Base-by-base conservation (phyloP, 2,888 invertebrate genomes). In the Callyntrura sp. region DNA sequence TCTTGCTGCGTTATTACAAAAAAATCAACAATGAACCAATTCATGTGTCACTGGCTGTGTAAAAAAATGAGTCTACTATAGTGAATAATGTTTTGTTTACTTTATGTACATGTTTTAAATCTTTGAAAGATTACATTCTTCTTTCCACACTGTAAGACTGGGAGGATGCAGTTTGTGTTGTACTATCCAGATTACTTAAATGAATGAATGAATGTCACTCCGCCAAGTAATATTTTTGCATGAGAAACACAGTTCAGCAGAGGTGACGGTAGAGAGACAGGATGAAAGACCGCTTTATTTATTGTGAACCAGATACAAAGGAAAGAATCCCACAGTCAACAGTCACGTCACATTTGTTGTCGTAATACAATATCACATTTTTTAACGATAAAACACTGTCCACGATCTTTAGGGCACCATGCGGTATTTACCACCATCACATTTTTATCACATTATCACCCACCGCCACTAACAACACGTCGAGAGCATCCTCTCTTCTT, bases 371-470 rank as follows among this genome's bases (percentile, higher is more conserved):
- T n/a, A n/a, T n/a, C n/a, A 62, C 62, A 6, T 62, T n/a, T 51
- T 51, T 51, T 2, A 51, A n/a, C n/a, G n/a, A n/a, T n/a, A 51
- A 62, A 20, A 62, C 62, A 20, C 62, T 62, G 8, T 25, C 8
- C 70, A 70, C 43, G 17, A 70, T 70, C 17, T 70, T 70, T 60
- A 17, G 51, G 23, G 14, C 73, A 73, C 25, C 73, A 73, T 73
- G 48, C 73, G 45, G 45, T 70, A 70, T 45, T n/a, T 45, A 70
- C 23, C 60, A 60, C 17, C 60, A 20, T 60, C 60, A 20, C 43
- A 70, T 48, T 48, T n/a, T 73, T 73, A 20, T 73, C 73, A 70
- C 70, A 70, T 65, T n/a, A n/a, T n/a, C n/a, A n/a, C n/a, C n/a
- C n/a, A n/a, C n/a, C n/a, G n/a, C n/a, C n/a, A n/a, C n/a, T n/a